Evolutionary conservation across 92 coral and sea anemone species (phyloP), one percentile per base, ranked within the genome.

Genomic region (Porites lobata): DNA sequence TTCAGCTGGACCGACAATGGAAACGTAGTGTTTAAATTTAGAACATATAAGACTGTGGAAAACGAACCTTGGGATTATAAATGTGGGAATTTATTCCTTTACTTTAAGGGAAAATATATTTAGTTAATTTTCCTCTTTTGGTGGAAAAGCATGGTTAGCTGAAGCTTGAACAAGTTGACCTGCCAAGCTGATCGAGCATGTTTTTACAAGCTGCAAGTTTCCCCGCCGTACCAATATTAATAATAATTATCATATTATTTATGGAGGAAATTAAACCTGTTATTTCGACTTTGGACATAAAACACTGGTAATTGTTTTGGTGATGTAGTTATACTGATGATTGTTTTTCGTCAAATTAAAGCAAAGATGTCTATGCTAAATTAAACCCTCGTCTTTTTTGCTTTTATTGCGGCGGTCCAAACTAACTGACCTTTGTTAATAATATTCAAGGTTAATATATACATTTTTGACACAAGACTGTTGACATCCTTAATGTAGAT

Each of bases 141-240:
- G 47, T 38, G 47, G 47, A 4, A 38, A 38, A 38, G 47, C 47
- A 38, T 38, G 47, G 7, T 38, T 38, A 38, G 47, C 47, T 38
- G 47, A 38, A 38, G 47, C 47, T 38, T 38, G 47, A 4, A 3
- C 47, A 38, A 38, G 0, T 38, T 38, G 47, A 15, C 17, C 8
- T 20, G 66, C 66, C n/a, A 15, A n/a, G 8, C 18, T 19, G 65
- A 77, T 54, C 59, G 59, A 61, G 61, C 68, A 24, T 77, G 81
- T 77, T 77, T 77, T 58, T 77, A 58, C 81, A 18, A 77, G 69
- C 69, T 29, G 61, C 15, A 57, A 77, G 26, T 77, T 77, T 38
- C 47, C 47, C 47, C 5, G 47, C 47, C 6, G 47, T 5, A 38
- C 47, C 47, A 38, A 38, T 38, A 38, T 38, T 4, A 38, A 38